phyloP scores from a whole-genome alignment of 2,113 vertebrate species.

The Chaetura pelagica region DNA sequence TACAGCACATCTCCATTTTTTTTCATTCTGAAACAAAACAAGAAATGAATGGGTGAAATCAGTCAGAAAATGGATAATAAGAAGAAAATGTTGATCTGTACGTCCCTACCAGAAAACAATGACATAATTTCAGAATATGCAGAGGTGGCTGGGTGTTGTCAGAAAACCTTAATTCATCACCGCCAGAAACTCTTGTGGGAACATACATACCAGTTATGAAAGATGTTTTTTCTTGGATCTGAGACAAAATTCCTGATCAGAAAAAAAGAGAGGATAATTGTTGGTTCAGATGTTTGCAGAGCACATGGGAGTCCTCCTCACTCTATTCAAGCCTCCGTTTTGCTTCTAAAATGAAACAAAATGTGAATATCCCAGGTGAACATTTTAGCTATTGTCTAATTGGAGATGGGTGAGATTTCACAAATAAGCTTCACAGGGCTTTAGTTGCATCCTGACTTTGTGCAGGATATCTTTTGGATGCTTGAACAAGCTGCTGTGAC shows the following conservation, averaged over 20 bases:
- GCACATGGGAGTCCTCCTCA: background rate
- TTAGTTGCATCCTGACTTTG: conserved; percentile 15
- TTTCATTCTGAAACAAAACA: background rate
- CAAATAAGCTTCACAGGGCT: background rate
- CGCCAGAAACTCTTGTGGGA: background rate
- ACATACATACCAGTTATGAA: background rate
- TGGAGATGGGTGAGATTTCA: background rate
- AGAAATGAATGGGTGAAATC: background rate
- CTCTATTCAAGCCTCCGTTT: background rate
- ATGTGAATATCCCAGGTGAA: background rate
- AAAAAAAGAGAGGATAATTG: background rate
- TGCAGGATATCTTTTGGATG: background rate
- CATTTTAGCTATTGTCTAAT: background rate
- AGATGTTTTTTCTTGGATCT: background rate
- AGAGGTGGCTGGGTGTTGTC: background rate
- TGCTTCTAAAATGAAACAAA: background rate
- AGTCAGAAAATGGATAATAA: background rate
- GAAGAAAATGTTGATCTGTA: background rate
- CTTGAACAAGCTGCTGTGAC: background rate
- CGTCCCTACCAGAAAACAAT: background rate
- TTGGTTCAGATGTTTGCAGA: background rate
- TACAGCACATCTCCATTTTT: background rate
- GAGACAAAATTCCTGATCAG: background rate
- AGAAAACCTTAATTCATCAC: background rate
- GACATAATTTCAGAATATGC: background rate